These are phyloP conservation scores for Myopa tessellatipennis DNA, from an alignment of 2,888 invertebrate genomes.

Conservation along the genomic window DNA sequence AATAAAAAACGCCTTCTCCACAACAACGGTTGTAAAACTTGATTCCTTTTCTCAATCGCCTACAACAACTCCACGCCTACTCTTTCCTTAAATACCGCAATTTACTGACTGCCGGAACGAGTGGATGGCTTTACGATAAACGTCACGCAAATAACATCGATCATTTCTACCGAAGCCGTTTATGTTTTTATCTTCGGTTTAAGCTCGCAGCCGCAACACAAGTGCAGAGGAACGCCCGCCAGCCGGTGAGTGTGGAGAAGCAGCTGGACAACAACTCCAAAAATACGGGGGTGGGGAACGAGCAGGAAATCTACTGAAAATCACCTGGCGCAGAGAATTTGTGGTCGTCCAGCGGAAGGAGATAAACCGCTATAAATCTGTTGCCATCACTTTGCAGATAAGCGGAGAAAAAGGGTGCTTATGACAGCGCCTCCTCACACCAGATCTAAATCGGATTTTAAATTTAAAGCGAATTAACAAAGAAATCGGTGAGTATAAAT, in stretches of 20 bases:
- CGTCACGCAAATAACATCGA: conserved; percentile 44
- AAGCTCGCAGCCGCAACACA: background rate
- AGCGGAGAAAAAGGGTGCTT: conserved; percentile 2
- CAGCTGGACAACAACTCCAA: too few species aligned
- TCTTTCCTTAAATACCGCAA: too few species aligned
- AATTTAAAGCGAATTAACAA: conserved; percentile 10
- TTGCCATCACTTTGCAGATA: conserved; percentile 58
- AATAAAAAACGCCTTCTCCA: background rate
- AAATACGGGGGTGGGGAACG: too few species aligned
- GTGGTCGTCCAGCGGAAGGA: conserved; percentile 55
- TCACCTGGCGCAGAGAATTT: conserved; percentile 9
- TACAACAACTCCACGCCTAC: too few species aligned
- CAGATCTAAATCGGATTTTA: background rate
- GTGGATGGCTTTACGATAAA: background rate
- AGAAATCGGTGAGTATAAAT: background rate
- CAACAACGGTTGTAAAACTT: background rate
- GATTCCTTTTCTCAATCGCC: too few species aligned
- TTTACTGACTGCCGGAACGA: too few species aligned
- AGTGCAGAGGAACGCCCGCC: too few species aligned
- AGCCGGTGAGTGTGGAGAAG: too few species aligned
- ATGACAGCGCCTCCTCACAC: background rate
- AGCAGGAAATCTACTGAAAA: background rate
- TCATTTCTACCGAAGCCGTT: conserved; percentile 42
- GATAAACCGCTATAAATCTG: conserved; percentile 64
- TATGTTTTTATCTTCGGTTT: conserved; percentile 41